phyloP scores from a whole-genome alignment of 2,888 invertebrate genomes.

The Chrysolina oricalcia region DNA sequence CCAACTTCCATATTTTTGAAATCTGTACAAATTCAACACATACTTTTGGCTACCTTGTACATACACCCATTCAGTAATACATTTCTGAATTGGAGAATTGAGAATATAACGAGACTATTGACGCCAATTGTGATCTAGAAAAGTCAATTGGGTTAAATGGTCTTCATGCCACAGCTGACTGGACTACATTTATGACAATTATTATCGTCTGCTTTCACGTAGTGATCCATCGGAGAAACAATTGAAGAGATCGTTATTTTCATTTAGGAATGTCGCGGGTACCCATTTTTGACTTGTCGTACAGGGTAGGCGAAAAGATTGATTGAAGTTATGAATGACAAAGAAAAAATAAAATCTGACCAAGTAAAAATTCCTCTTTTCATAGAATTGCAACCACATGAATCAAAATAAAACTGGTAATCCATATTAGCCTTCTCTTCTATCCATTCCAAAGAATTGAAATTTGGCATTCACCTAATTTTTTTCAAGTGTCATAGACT shows the following conservation, averaged over 20 bases:
- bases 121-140: slow-evolving; percentile 28
- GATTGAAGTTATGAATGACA: too few species aligned
- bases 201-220: slow-evolving; percentile 25
- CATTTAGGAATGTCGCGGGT: background rate
- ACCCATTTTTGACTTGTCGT: background rate
- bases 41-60: background rate
- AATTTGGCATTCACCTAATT: too few species aligned
- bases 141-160: slow-evolving; percentile 50
- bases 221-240: background rate
- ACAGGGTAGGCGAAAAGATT: background rate
- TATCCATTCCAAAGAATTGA: too few species aligned
- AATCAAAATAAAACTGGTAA: too few species aligned
- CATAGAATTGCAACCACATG: too few species aligned
- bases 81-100: slow-evolving; percentile 15
- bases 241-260: slow-evolving; percentile 9
- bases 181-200: slow-evolving; percentile 36
- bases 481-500: too few species aligned
- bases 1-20: background rate
- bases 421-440: too few species aligned
- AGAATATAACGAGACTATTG: slow-evolving; percentile 21
- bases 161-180: slow-evolving; percentile 38
- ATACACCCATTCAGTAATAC: slow-evolving; percentile 15
- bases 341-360: too few species aligned
- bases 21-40: background rate
- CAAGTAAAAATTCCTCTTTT: too few species aligned